Evolutionary conservation across 2,888 invertebrate species (phyloP), one percentile per base, ranked within the genome.

Genomic region (Dendrolimus houi): DNA sequence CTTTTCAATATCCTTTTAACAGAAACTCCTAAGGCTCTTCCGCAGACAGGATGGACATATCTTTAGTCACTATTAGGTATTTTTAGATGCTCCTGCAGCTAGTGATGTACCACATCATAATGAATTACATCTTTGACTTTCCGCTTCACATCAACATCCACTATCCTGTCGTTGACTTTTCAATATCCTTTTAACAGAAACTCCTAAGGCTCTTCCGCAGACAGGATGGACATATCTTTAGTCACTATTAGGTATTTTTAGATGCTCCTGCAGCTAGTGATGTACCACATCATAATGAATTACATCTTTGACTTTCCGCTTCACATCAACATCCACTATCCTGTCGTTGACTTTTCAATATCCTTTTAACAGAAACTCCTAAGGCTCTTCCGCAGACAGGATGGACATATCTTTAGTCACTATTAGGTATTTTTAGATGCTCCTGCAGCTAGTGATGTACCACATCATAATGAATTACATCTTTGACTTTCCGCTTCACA

Each of bases 361-460:
- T 41, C 65, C 62, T 56, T 69, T 74, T 61, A 76, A 65, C 0
- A 71, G 74, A 17, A 71, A 74, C 60, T 75, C 79, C 57, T 82
- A 82, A 85, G 0, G 74, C 68, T 55, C 74, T 65, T 0, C 70
- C 72, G 55, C 75, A 75, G 12, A 57, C 62, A 1, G 64, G 61
- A 14, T 75, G 75, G 12, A 67, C 67, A 55, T 66, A 75, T 55
- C 69, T 60, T 17, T 67, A 70, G 17, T 73, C 73, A 55, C 77
- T 67, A 3, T 66, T 64, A 54, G 79, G 81, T 40, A 76, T 79
- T 9, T 72, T 63, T 68, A 74, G 69, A 54, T 81, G 81, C 14
- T 71, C 69, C 29, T 29, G 29, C 6, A 29, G 29, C 29, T 29
- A 29, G 29, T 6, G 29, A 29, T 6, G 29, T 29, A 29, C 29